Base-by-base conservation (phyloP, 2,113 vertebrate species). In the Eptesicus fuscus region DNA sequence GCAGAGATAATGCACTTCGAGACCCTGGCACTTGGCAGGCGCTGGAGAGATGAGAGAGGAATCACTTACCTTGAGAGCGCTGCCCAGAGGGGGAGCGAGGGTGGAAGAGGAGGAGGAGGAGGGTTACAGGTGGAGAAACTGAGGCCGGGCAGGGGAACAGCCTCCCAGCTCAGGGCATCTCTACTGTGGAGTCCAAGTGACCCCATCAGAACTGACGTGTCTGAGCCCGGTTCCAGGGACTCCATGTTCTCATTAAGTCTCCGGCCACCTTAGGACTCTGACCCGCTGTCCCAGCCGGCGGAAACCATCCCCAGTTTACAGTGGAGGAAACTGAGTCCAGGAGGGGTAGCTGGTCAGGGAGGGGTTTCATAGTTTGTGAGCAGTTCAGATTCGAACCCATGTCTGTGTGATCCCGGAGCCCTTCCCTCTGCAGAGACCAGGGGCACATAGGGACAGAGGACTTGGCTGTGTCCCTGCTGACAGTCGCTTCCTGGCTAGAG, bases 101-200 rank as follows among this genome's bases (percentile, higher is more conserved):
- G 13, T n/a, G 25, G 32, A 53, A 32, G 40, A 30, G 12, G 44
- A 49, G 16, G 10, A 42, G 35, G 8, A n/a, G 20, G n/a, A 18
- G n/a, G 9, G n/a, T 32, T 78, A 70, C 23, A 76, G 44, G 73
- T 65, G 53, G 67, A 56, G 69, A 85, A 96, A 95, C 63, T 35
- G 70, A 95, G 88, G 42, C 59, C 9, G 1, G 35, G 4, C 35
- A 51, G 20, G 61, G n/a, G 5, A 49, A 30, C 10, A 2, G 13
- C 35, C 56, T 44, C 35, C 61, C 28, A 32, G 22, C 30, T 82
- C 20, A 0, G 10, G 23, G 73, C 9, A 10, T 53, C 44, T 61
- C 35, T 40, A 35, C 35, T 13, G 22, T 4, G 22, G 40, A 73
- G 67, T 32, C 74, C 40, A 44, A 69, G 30, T 2, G 30, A 83